phyloP scores from a whole-genome alignment of 1,140 invertebrate species.

The Diuraphis noxia region DNA sequence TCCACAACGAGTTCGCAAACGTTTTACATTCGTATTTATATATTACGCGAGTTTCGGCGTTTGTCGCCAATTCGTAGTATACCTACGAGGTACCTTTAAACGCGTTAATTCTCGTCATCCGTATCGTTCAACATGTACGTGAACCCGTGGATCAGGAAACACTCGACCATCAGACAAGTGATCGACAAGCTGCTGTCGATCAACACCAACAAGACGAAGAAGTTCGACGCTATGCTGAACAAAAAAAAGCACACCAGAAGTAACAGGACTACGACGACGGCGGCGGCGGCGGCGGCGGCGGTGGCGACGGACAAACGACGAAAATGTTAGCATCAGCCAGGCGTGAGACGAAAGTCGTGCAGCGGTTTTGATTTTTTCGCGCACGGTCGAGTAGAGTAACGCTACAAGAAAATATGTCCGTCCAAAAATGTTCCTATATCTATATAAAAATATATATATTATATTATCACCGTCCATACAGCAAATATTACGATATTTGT shows the following conservation, averaged over 20 bases:
- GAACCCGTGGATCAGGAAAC: constrained; percentile 74
- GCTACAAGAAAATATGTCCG: background rate
- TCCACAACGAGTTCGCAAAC: too few species aligned
- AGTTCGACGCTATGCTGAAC: constrained; percentile 43
- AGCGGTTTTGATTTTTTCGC: background rate
- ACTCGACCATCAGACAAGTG: constrained; percentile 72
- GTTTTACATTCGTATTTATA: too few species aligned
- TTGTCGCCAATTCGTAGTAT: too few species aligned
- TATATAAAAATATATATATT: background rate
- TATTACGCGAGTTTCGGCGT: too few species aligned
- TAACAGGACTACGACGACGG: background rate
- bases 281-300: background rate
- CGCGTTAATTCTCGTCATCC: too few species aligned
- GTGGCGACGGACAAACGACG: background rate
- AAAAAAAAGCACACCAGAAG: constrained; percentile 36
- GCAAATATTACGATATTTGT: background rate
- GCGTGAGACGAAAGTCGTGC: background rate
- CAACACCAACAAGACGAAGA: constrained; percentile 55
- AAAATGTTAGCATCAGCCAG: background rate
- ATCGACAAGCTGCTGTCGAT: constrained; percentile 63
- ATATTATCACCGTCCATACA: background rate
- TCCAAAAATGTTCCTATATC: background rate
- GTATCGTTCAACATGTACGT: constrained; percentile 68
- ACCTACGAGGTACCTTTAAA: too few species aligned
- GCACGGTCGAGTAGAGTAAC: background rate